Evolutionary conservation across 2,888 invertebrate genomes (phyloP).

Genomic region (Drosophila neotestacea): DNA sequence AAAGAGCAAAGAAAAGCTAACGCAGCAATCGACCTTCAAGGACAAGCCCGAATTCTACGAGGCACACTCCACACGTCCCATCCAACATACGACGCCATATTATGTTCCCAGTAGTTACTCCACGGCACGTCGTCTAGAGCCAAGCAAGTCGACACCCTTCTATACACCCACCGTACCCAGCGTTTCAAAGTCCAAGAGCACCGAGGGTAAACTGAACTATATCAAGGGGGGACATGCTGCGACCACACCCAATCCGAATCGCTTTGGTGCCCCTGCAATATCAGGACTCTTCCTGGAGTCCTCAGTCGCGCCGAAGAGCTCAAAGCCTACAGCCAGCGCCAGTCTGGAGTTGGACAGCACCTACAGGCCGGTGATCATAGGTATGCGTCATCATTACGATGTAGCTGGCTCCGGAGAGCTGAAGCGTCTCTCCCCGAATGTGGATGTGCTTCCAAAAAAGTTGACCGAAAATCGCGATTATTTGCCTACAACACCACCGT

Average conservation of each 20-base stretch:
- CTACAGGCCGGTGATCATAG: conserved; percentile 72
- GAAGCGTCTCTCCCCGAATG: conserved; percentile 46
- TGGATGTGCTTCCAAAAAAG: conserved; percentile 51
- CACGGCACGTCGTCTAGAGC: conserved; percentile 82
- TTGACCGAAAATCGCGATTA: conserved; percentile 60
- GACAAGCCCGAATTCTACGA: conserved; percentile 64
- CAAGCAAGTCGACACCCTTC: conserved; percentile 83
- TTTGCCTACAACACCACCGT: conserved; percentile 65
- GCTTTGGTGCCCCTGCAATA: conserved; percentile 61
- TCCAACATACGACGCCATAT: conserved; percentile 71
- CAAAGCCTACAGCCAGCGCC: conserved; percentile 59
- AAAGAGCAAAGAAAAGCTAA: conserved; percentile 54
- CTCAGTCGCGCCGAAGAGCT: conserved; percentile 49
- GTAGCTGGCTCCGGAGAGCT: conserved; percentile 65
- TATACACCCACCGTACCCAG: conserved; percentile 85
- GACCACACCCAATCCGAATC: conserved; percentile 77
- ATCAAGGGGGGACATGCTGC: conserved; percentile 66
- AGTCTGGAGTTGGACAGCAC: conserved; percentile 63
- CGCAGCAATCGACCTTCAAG: conserved; percentile 23
- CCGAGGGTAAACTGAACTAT: conserved; percentile 75
- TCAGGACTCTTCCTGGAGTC: conserved; percentile 66
- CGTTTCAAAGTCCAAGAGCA: conserved; percentile 72
- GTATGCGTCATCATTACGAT: conserved; percentile 77
- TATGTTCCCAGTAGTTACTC: conserved; percentile 79
- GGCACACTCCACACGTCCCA: conserved; percentile 56